Evolutionary conservation across 2,797 vertebrate species (phyloP), one percentile per base, ranked within the genome.

Genomic region (Pogonophryne albipinna): DNA sequence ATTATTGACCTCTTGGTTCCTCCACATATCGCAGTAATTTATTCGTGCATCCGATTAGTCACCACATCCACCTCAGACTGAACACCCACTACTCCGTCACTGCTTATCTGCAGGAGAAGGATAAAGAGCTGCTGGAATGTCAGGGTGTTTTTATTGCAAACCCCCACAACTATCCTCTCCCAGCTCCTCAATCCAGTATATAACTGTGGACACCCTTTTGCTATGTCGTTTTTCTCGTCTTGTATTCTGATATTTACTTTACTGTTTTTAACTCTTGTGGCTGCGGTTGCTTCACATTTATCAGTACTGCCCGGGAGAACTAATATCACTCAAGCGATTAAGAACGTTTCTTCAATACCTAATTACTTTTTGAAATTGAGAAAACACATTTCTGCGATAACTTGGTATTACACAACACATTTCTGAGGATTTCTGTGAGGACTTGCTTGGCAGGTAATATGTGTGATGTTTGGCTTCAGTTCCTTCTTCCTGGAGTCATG

Each of bases 21-120:
- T 66, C 60, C 59, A 62, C 61, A 71, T 71, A 50, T 76, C 46
- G 68, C 55, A 66, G 59, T 60, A 69, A 69, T 72, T 62, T 31
- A 78, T 62, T 82, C 53, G 53, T 81, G 41, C 38, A 57, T 72
- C 50, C 17, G 55, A 72, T 49, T 62, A 78, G 70, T 70, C 69
- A 60, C 20, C 62, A 49, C 70, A 77, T 44, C 51, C 49, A 44
- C 55, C 58, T 56, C 73, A 61, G 68, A 69, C 71, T 85, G 72
- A n/a, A 51, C 76, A 51, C 65, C 61, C 68, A 73, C 79, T 13
- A 60, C 70, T 66, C 8, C 6, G 45, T 55, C 34, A 55, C 38
- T 56, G 71, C 61, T 66, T 12, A 58, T 64, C 64, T 53, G 61
- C 65, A 44, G 59, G 15, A 12, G 59, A n/a, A 70, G n/a, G 52